Base-by-base conservation (phyloP, 2,113 vertebrate species). In the Siniperca knerii region DNA sequence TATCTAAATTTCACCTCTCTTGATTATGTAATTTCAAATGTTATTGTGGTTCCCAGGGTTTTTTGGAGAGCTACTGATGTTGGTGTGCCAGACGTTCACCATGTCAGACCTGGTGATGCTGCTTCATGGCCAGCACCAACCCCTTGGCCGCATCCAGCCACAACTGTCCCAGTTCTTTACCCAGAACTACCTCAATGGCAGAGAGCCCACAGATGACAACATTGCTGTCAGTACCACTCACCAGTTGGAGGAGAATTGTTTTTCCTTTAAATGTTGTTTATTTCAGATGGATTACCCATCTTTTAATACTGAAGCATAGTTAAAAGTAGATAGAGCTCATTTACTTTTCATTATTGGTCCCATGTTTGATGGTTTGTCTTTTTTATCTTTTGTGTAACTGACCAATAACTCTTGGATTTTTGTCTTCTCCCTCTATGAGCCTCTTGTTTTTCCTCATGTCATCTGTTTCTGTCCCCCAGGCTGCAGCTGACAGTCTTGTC, bases 91-190 rank as follows among this genome's bases (percentile, higher is more conserved):
- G 95, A 97, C 96, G 21, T 97, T 98, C 87, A 97, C 97, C 72
- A 97, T 98, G 97, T 96, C 97, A 4, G 97, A 98, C 54, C 95
- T 98, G 96, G 97, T 98, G 66, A 96, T 98, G 96, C 95, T 98
- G 78, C 95, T 98, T 1, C 97, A 98, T 0, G 97, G 97, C 2
- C 97, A 98, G 89, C 97, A 97, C 83, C 97, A 98, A 93, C 97
- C 97, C 0, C 93, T 98, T 66, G 95, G 95, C 76, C 96, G 97
- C 52, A 97, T 98, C 81, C 97, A 97, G 92, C 97, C 97, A 0
- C 96, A 97, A 81, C 95, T 98, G 57, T 90, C 95, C n/a, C 93
- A 95, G 86, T 98, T 98, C 92, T 98, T 98, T 94, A 96, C 92
- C 40, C 96, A 98, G 93, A 96, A 97, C 91, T 98, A 97, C 93